phyloP scores from a whole-genome alignment of 2,888 invertebrate species.

The Caenorhabditis sulstoni region DNA sequence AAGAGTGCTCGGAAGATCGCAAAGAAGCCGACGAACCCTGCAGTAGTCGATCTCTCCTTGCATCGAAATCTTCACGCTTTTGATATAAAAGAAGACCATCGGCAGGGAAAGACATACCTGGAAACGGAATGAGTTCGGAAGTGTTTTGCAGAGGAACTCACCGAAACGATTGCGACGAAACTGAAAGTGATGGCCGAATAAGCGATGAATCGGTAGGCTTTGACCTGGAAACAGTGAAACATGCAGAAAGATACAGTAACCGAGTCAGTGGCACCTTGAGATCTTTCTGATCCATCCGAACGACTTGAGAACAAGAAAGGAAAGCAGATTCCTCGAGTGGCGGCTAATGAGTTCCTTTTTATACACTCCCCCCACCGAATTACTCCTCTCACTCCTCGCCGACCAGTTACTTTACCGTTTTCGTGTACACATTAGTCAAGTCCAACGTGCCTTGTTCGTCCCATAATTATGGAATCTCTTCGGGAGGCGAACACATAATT shows the following conservation, averaged over 20 bases:
- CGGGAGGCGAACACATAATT: not conserved
- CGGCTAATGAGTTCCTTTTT: conserved; percentile 1
- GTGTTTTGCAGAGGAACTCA: not conserved
- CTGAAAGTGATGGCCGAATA: conserved; percentile 57
- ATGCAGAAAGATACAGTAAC: not conserved
- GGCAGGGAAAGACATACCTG: conserved; percentile 56
- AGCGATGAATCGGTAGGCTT: conserved; percentile 56
- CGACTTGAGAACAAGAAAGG: not conserved
- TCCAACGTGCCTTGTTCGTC: not conserved
- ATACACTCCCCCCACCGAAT: not conserved
- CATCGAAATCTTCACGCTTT: conserved; percentile 27
- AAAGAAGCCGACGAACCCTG: conserved; percentile 45
- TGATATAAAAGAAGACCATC: conserved; percentile 46
- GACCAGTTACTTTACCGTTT: conserved; percentile 31
- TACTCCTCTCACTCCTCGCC: conserved; percentile 4
- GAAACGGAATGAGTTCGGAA: not conserved
- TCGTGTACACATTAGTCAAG: conserved; percentile 18
- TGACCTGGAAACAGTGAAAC: conserved; percentile 31
- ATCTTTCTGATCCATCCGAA: conserved; percentile 21
- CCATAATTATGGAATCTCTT: conserved; percentile 6
- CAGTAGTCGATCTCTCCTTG: conserved; percentile 53
- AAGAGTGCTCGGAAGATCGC: not conserved
- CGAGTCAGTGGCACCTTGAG: conserved; percentile 19
- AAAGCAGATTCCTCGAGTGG: not conserved
- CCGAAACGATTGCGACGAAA: conserved; percentile 49